Evolutionary conservation across 2,888 invertebrate species (phyloP), one percentile per base, ranked within the genome.

Genomic region (Epistrophe eligans): DNA sequence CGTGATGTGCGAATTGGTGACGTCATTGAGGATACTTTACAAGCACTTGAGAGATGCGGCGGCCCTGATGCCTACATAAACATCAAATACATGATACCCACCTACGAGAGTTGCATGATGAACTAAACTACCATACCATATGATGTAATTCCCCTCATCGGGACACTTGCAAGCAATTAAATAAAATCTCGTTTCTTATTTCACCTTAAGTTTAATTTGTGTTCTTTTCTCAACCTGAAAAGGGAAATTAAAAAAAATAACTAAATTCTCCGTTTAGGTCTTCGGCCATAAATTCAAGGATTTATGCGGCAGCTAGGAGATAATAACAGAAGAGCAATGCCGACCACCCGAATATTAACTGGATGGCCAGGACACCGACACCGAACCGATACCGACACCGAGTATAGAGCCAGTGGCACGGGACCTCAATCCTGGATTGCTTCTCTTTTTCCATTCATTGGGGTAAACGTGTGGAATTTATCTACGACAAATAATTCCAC

Each of bases 51-150:
- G 92, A 94, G 95, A 90, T 97, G 97, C 90, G 99, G 99, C 1
- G 99, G 99, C 0, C 97, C 97, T 73, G 98, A 99, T 92, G 98
- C 99, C 1, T 99, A 98, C 92, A 98, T 99, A 90, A 99, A 99
- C 93, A 99, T 99, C 90, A 99, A 99, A 93, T 99, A 99, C 93
- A 97, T 99, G 95, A 95, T 99, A 90, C 99, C 99, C 0, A 99
- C 99, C n/a, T 99, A 99, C 91, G 98, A 99, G 93, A 99, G 99
- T 17, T 97, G 96, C 90, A 90, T 91, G 67, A 76, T 76, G 83
- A 87, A 82, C 62, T 85, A 9, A 66, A 35, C 50, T 13, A n/a
- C n/a, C 28, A 9, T 15, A 52, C 52, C 52, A 28, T 55, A n/a
- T 55, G 28, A 32, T 55, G 15, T 32, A 9, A 9, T 55, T 55